Conservation (phyloP, 2,797 vertebrate genomes). For the Tauraco hartlaubi region DNA sequence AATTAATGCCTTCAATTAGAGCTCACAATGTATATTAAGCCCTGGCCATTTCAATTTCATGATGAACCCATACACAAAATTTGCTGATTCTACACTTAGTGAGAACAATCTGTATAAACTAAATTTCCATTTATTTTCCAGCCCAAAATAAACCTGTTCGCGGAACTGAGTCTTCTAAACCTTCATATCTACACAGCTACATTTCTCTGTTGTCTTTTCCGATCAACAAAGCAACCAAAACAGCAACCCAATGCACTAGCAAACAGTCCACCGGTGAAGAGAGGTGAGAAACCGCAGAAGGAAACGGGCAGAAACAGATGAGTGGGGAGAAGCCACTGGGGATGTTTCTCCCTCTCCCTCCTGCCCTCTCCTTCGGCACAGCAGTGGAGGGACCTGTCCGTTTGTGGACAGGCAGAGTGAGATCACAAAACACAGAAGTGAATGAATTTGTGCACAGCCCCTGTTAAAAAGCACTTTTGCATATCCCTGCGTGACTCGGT, state of each 20-base stretch:
- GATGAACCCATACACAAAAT: background rate
- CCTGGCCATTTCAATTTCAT: background rate
- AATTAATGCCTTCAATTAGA: conserved; percentile 54
- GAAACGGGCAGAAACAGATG: background rate
- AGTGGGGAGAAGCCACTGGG: background rate
- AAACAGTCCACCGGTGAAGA: background rate
- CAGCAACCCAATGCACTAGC: background rate
- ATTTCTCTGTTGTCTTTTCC: conserved; percentile 20
- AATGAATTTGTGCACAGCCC: background rate
- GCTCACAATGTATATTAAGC: background rate
- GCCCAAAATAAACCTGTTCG: background rate
- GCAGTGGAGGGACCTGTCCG: background rate
- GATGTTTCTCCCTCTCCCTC: background rate
- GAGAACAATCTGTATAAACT: background rate
- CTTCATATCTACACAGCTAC: background rate
- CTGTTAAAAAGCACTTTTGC: background rate
- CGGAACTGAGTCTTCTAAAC: conserved; percentile 2
- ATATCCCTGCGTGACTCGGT: rapidly evolving
- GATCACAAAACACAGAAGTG: rapidly evolving
- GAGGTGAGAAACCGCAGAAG: conserved; percentile 43
- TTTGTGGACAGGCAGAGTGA: background rate
- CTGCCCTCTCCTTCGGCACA: background rate
- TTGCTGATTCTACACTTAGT: background rate
- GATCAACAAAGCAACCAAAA: conserved; percentile 23
- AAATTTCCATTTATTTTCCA: conserved; percentile 22